phyloP scores from a whole-genome alignment of 2,113 vertebrate genomes.

The Balaeniceps rex region DNA sequence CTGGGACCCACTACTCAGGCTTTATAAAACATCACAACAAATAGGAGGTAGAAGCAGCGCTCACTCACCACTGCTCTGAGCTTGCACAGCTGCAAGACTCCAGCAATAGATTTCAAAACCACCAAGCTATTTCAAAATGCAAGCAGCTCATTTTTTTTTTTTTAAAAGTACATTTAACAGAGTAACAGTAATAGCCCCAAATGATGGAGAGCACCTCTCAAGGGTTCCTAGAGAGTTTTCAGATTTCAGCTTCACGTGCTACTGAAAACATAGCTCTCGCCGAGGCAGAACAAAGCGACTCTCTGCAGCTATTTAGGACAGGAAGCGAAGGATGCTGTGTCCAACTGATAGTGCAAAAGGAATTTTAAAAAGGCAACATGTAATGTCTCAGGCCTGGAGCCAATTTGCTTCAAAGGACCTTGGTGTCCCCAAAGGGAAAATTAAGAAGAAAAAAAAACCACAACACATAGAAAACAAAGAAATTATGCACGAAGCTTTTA shows the following conservation, averaged over 20 bases:
- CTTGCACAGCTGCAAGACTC: neutral
- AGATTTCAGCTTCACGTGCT: neutral
- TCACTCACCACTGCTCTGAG: neutral
- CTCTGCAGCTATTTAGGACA: neutral
- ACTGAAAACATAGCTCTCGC: neutral
- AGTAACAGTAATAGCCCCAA: neutral
- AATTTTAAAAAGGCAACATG: slow-evolving; percentile 3
- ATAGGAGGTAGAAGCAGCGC: fast-evolving
- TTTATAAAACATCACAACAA: neutral
- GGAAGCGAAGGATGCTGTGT: neutral
- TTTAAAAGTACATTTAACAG: neutral
- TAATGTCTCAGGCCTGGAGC: neutral
- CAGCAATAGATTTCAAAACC: neutral
- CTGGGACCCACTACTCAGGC: fast-evolving
- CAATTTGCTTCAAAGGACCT: slow-evolving; percentile 19
- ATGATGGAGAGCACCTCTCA: fast-evolving
- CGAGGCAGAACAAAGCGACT: neutral
- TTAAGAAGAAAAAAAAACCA: neutral
- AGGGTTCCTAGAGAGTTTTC: neutral
- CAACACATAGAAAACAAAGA: neutral
- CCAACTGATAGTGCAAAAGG: slow-evolving; percentile 14
- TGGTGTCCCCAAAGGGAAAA: neutral
- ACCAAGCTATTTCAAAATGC: neutral
- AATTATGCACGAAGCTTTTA: neutral
- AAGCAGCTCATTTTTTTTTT: neutral